These are phyloP conservation scores for Amia ocellicauda DNA, from an alignment of 2,113 vertebrate genomes.

Conservation along the genomic window DNA sequence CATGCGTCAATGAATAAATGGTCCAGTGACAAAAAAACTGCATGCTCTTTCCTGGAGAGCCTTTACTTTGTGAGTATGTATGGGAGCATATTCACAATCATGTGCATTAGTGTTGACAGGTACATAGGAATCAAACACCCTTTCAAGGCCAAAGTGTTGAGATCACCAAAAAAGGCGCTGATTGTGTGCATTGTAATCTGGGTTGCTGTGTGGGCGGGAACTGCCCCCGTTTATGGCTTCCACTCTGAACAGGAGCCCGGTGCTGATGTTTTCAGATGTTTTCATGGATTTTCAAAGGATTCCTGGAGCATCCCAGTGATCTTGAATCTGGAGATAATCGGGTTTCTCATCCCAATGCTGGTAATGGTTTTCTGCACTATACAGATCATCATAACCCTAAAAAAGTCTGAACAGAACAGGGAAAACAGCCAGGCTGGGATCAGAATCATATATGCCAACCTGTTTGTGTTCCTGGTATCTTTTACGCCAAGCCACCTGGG, in stretches of 20 bases:
- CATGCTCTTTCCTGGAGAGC: constrained; percentile 72
- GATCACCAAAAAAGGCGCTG: constrained; percentile 61
- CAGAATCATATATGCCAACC: constrained; percentile 71
- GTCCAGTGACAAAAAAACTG: not conserved
- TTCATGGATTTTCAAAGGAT: constrained; percentile 63
- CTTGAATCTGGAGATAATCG: constrained; percentile 70
- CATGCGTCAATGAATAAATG: constrained; percentile 38
- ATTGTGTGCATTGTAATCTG: constrained; percentile 67
- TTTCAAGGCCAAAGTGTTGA: constrained; percentile 56
- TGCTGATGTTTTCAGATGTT: constrained; percentile 53
- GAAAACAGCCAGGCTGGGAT: constrained; percentile 49
- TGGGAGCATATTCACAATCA: constrained; percentile 80
- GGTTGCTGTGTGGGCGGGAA: constrained; percentile 53
- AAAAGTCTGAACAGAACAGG: constrained; percentile 32
- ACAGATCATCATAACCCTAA: constrained; percentile 63
- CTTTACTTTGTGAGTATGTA: constrained; percentile 84
- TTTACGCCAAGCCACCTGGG: constrained; percentile 81
- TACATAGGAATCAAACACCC: constrained; percentile 77
- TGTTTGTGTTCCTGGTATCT: constrained; percentile 78
- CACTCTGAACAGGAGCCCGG: rapidly evolving
- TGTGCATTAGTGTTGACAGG: constrained; percentile 80
- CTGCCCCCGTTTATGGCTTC: constrained; percentile 57
- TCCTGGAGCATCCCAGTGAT: constrained; percentile 66
- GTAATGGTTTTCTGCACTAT: constrained; percentile 72
- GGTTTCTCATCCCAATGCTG: constrained; percentile 74